Base-by-base conservation (phyloP, 2,113 vertebrate genomes). In the Malurus alboscapulatus region DNA sequence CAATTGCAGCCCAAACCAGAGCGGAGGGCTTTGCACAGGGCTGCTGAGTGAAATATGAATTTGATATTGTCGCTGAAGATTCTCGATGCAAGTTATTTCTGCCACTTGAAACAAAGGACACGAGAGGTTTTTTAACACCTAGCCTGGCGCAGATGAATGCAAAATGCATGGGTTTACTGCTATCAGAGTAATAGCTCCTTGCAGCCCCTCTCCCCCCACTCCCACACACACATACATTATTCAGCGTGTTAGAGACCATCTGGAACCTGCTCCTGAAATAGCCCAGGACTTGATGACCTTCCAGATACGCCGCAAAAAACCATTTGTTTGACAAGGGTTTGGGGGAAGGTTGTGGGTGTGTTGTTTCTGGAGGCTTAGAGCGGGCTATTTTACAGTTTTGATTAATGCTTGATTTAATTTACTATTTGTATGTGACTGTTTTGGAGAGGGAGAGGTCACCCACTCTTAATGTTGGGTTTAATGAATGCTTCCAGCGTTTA, bases 231-330 rank as follows among this genome's bases (percentile, higher is more conserved):
- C 82, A 93, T 94, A 84, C 85, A 94, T 95, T 93, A 96, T 95
- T 95, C 93, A 95, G 94, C 48, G 78, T 32, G 72, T 29, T 86
- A 30, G 65, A 88, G 92, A 95, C 93, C 90, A 94, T 96, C 96
- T 96, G 94, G 92, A 96, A 95, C 58, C 59, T 65, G 79, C 87
- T 94, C 93, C 95, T 93, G 87, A 96, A 96, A 96, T 87, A 96
- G 93, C 90, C 90, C 85, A 90, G 92, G 91, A 96, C 85, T 93
- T 95, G 91, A 94, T 91, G 94, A 96, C 95, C 95, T 96, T 96
- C 91, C 84, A 91, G 94, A 91, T 77, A 93, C 0, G 1, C 85
- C 44, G 10, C 51, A 91, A 94, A 94, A 94, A 92, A 24, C 12
- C 96, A 86, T 94, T 94, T 89, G 82, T 72, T 94, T 93, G 91